These are phyloP conservation scores for Dendrolimus pini DNA, from an alignment of 2,888 invertebrate species.

Conservation along the genomic window DNA sequence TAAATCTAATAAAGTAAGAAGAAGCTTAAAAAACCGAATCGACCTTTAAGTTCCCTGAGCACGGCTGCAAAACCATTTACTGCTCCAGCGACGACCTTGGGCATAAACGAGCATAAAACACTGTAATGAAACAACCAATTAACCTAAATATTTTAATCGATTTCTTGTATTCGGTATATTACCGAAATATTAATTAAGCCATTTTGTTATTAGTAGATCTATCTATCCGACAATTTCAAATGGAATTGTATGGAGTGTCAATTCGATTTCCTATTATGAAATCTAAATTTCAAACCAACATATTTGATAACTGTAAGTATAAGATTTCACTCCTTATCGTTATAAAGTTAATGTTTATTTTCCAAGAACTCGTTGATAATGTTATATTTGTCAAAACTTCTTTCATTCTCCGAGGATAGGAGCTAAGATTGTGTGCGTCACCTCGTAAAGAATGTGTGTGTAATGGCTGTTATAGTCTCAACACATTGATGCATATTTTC, in stretches of 20 bases:
- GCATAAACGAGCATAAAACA: background rate
- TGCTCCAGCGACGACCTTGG: background rate
- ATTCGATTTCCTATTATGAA: slow-evolving; percentile 7
- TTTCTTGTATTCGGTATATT: background rate
- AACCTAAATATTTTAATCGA: background rate
- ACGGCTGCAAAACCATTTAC: background rate
- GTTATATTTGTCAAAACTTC: slow-evolving; percentile 37
- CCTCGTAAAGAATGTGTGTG: slow-evolving; percentile 8
- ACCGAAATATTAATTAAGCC: background rate
- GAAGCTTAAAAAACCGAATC: too few relatives aligned
- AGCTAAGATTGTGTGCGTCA: slow-evolving; percentile 8
- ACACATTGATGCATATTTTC: background rate
- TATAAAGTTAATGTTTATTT: slow-evolving; percentile 19
- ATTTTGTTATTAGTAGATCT: background rate
- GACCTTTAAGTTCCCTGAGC: too few relatives aligned
- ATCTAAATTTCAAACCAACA: slow-evolving; percentile 5
- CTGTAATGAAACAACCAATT: background rate
- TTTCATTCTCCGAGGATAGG: slow-evolving; percentile 35
- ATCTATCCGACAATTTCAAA: slow-evolving; percentile 7
- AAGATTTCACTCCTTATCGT: slow-evolving; percentile 1
- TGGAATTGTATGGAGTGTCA: slow-evolving; percentile 7
- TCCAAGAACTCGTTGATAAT: slow-evolving; percentile 23
- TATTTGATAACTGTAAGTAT: too few relatives aligned
- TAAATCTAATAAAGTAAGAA: too few relatives aligned
- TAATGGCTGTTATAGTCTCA: background rate